Percentiles rank a stretch among this genome's conserved stretches.
Conservation (phyloP, 1,140 invertebrate species). For the Heliconius nattereri region DNA sequence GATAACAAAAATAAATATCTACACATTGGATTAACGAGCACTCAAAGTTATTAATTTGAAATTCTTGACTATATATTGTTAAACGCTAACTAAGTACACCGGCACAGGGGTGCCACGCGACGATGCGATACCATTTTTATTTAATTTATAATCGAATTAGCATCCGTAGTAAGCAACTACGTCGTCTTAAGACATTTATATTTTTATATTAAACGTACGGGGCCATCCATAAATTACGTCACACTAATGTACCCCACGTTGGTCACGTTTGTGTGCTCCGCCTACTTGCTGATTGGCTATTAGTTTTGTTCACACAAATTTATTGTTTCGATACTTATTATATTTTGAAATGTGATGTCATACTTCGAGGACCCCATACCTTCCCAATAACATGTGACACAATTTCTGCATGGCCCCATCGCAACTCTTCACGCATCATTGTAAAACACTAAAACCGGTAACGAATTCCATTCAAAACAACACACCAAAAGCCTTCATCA, state of each 20-base stretch:
- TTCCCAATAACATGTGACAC: too few relatives aligned
- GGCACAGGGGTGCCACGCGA: constrained; percentile 46
- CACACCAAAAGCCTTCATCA: constrained; percentile 61
- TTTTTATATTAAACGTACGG: constrained; percentile 24
- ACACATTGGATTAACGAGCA: constrained; percentile 79
- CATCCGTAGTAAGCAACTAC: constrained; percentile 33
- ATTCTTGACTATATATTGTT: constrained; percentile 70
- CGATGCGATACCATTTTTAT: constrained; percentile 20
- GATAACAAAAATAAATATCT: constrained; percentile 82
- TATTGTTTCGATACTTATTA: too few relatives aligned
- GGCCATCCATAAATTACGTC: too few relatives aligned
- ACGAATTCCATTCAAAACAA: constrained; percentile 58
- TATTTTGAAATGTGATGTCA: too few relatives aligned
- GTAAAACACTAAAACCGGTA: constrained; percentile 63
- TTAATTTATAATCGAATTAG: constrained; percentile 21
- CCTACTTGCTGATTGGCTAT: too few relatives aligned
- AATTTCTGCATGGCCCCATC: neutral
- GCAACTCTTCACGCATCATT: constrained; percentile 26
- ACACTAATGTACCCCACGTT: too few relatives aligned
- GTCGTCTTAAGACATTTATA: constrained; percentile 27
- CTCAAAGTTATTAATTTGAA: constrained; percentile 72
- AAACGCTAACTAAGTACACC: constrained; percentile 77
- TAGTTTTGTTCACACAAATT: too few relatives aligned
- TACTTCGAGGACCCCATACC: too few relatives aligned
- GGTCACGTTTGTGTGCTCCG: too few relatives aligned